Base-by-base conservation (phyloP, 2,888 invertebrate species). In the Ashinkailepas kermadecensis region DNA sequence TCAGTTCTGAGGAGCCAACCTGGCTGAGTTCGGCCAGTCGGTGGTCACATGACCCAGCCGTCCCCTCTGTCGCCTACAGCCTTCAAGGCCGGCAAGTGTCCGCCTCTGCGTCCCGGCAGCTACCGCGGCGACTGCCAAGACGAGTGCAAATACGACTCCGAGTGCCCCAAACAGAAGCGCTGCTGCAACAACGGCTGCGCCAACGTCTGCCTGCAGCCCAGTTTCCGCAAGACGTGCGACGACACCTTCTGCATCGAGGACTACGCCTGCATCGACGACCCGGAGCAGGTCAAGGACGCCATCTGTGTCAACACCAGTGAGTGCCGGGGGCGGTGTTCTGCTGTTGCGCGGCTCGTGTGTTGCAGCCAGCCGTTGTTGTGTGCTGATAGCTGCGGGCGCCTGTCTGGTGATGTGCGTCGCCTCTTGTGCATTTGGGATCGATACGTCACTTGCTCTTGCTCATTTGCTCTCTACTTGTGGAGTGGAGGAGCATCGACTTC, bases 151-250 rank as follows among this genome's bases (percentile, higher is more conserved):
- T 58, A 78, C 78, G 78, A 78, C 78, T 58, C 57, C 58, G 57
- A 78, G 57, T 78, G 78, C n/a, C 57, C 78, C 11, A 25, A 25
- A 6, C 23, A 12, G n/a, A n/a, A 78, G 58, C 78, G 57, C n/a
- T 78, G 78, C 58, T 78, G 78, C 15, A 58, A 78, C 78, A 56
- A 21, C n/a, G 78, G 78, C 58, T 78, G 78, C 23, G 78, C 78
- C 78, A 78, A 58, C 23, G 23, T 58, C 23, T 78, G 78, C 15
- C 57, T 78, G 23, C 58, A 57, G 23, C 57, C 78, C 11, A 13
- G n/a, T 11, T 58, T 78, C 78, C 8, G 58, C 12, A 78, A 58
- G 57, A 78, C 78, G 13, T 78, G 78, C 58, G 57, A 57, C 23
- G 57, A 78, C 12, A 18, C 58, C 58, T 39, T 21, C 39, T 78